Conservation (phyloP, 2,797 vertebrate genomes). For the Gambelia wislizenii region DNA sequence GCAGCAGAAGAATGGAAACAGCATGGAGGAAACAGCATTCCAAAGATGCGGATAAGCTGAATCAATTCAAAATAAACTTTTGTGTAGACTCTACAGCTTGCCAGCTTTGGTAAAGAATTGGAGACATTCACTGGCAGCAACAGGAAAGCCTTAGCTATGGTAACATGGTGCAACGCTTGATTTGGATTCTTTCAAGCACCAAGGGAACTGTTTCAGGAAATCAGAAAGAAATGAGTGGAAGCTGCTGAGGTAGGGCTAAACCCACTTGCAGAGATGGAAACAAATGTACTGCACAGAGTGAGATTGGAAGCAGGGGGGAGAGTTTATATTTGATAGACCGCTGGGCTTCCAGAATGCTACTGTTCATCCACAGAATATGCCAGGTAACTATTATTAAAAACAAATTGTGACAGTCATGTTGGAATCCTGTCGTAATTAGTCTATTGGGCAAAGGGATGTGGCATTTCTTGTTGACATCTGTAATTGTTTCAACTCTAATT, state of each 20-base stretch:
- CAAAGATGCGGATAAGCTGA: background rate
- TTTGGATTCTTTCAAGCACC: constrained; percentile 32
- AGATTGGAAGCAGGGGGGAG: constrained; percentile 33
- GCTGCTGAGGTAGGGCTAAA: constrained; percentile 44
- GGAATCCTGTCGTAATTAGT: background rate
- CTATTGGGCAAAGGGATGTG: background rate
- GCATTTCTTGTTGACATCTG: background rate
- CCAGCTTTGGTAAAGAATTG: constrained; percentile 7
- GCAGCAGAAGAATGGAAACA: background rate
- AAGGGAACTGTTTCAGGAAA: constrained; percentile 1
- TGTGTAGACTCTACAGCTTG: background rate
- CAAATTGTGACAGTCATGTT: constrained; percentile 38
- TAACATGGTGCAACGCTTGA: constrained; percentile 5
- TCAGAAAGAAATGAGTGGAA: constrained; percentile 2
- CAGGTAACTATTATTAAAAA: background rate
- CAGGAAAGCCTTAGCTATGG: constrained; percentile 17
- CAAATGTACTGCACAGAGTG: constrained; percentile 44
- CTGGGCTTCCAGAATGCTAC: constrained; percentile 14
- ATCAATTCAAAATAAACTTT: constrained; percentile 23
- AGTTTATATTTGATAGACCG: constrained; percentile 34
- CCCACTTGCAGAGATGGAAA: constrained; percentile 46
- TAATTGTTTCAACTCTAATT: background rate
- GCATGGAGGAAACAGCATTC: background rate
- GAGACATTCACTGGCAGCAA: constrained; percentile 9
- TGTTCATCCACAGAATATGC: constrained; percentile 14